Percentiles rank a stretch among this genome's conserved stretches.
phyloP scores from a whole-genome alignment of 2,113 vertebrate species.

The Chloropsis cyanopogon region DNA sequence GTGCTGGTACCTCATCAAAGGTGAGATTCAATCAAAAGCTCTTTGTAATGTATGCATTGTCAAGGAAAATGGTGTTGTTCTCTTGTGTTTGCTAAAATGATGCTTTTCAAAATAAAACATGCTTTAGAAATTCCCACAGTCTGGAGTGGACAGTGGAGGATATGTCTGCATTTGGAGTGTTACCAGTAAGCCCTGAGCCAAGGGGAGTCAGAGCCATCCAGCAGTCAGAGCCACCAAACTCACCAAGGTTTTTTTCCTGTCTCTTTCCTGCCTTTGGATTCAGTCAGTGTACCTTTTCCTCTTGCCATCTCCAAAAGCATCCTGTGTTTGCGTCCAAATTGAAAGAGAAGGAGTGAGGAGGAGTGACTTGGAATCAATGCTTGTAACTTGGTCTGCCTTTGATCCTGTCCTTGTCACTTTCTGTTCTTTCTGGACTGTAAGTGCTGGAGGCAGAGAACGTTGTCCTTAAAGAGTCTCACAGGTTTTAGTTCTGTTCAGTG shows the following conservation, averaged over 20 bases:
- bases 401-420: neutral
- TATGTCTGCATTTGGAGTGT: neutral
- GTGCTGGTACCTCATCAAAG: conserved; percentile 98
- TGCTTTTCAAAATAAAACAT: neutral
- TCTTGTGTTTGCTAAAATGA: neutral
- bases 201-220: neutral
- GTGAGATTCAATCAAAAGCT: conserved; percentile 65
- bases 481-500: neutral
- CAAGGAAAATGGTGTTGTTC: neutral
- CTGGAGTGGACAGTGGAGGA: neutral
- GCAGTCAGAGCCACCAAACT: neutral
- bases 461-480: neutral
- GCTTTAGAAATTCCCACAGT: neutral
- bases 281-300: neutral
- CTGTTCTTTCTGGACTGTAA: neutral
- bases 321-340: neutral
- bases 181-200: neutral
- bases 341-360: neutral
- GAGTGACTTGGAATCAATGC: neutral
- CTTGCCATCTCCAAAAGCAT: neutral
- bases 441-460: neutral
- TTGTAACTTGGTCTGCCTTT: neutral
- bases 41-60: neutral
- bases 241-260: neutral
- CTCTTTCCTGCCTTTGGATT: neutral